Base-by-base conservation (phyloP, 2,113 vertebrate species). In the Balaenoptera acutorostrata region DNA sequence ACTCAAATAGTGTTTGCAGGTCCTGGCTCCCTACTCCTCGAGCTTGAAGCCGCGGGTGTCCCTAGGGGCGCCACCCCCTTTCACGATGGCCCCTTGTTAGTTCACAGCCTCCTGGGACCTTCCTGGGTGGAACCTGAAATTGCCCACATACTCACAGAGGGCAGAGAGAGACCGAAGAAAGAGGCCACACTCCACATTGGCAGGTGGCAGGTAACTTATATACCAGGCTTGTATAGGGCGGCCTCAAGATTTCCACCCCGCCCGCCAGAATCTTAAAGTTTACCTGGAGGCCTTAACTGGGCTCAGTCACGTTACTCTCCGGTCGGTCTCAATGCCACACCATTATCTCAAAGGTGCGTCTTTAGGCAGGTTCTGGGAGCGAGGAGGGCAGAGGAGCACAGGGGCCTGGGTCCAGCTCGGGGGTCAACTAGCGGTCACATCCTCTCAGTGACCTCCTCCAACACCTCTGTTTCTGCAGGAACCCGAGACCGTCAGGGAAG, bases 401-500 rank as follows among this genome's bases (percentile, higher is more conserved):
- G 29, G 29, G 63, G 29, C 29, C 63, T 6, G 29, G 27, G 63
- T 64, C 63, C 63, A 64, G 27, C 63, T 64, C 29, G 29, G 63
- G 63, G 63, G 12, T 64, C 27, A 6, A 5, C 63, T 29, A 4
- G 11, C 29, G 12, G 63, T 13, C 27, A 1, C 27, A 31, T 14
- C 63, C 13, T 64, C 5, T 64, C 63, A 64, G 5, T 6, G 63
- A 2, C 29, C 63, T 31, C 29, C 4, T 31, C 63, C 61, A 31
- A 6, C 29, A 13, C 13, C 52, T 92, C 82, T 78, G 27, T 92
- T 93, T 97, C 95, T 49, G 18, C 98, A 99, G 99, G 99, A 97
- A 99, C 98, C 97, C 89, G 98, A 96, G 99, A 99, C 97, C 98
- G 99, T 78, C 93, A 98, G 90, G 99, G 99, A 92, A 98, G 99